phyloP scores from a whole-genome alignment of 2,797 vertebrate species.

The Syngnathus acus region DNA sequence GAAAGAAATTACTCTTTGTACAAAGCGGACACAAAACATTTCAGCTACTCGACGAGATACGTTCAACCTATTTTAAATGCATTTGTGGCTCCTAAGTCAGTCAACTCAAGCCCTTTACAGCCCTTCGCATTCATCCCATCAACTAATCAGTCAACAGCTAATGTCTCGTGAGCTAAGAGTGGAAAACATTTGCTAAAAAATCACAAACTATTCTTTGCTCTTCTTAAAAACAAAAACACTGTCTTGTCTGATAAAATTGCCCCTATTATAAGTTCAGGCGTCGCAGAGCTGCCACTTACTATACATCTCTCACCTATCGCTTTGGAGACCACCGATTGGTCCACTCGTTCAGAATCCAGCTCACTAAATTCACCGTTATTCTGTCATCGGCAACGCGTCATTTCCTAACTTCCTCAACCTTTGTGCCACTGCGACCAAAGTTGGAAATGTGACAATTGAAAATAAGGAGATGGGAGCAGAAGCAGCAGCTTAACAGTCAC shows the following conservation, averaged over 20 bases:
- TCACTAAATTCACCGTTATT: neutral
- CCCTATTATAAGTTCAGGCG: neutral
- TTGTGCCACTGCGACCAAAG: neutral
- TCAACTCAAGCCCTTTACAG: slow-evolving; percentile 4
- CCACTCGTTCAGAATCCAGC: neutral
- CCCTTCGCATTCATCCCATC: neutral
- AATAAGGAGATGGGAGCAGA: neutral
- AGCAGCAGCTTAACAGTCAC: neutral
- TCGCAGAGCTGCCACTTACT: neutral
- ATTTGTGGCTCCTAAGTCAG: slow-evolving; percentile 22
- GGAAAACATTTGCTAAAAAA: neutral
- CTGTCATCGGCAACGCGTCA: neutral
- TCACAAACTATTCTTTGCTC: neutral
- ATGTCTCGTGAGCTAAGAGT: neutral
- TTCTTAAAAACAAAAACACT: neutral
- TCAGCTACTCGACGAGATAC: slow-evolving; percentile 12
- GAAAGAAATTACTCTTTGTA: slow-evolving; percentile 45
- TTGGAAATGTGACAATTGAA: neutral
- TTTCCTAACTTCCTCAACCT: neutral
- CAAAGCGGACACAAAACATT: slow-evolving; percentile 51
- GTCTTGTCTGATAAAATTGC: neutral
- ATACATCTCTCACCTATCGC: neutral
- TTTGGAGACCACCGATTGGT: neutral
- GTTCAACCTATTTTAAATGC: slow-evolving; percentile 28
- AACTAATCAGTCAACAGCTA: neutral